A percentile compares a stretch with the other conserved stretches of the same genome.
Conservation (phyloP, 2,888 invertebrate genomes). For the Andrena minutula region DNA sequence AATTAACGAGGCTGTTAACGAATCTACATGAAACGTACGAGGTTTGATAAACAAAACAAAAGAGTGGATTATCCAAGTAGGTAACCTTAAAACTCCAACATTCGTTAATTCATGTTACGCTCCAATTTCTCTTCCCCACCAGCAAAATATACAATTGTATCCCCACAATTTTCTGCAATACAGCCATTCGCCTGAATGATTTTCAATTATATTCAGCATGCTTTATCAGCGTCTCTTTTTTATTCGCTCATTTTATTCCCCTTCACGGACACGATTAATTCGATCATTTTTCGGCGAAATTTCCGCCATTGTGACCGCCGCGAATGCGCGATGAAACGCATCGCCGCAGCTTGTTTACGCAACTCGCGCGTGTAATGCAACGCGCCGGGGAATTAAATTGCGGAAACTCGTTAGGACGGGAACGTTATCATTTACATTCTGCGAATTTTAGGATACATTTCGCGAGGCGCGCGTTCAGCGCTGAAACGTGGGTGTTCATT, state of each 20-base stretch:
- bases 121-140: too few relatives aligned
- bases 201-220: background rate
- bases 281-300: slow-evolving; percentile 15
- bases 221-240: background rate
- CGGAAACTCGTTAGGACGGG: slow-evolving; percentile 45
- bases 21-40: too few relatives aligned
- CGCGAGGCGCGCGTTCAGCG: slow-evolving; percentile 15
- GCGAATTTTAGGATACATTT: slow-evolving; percentile 37
- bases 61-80: too few relatives aligned
- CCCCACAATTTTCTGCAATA: too few relatives aligned
- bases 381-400: slow-evolving; percentile 46
- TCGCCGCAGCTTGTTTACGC: slow-evolving; percentile 29
- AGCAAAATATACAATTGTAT: too few relatives aligned
- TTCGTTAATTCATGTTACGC: too few relatives aligned
- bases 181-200: too few relatives aligned
- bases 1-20: too few relatives aligned
- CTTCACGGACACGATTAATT: slow-evolving; percentile 15
- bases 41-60: too few relatives aligned
- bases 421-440: slow-evolving; percentile 45
- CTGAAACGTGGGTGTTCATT: slow-evolving; percentile 32
- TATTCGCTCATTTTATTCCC: background rate
- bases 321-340: slow-evolving; percentile 33
- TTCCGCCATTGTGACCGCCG: background rate
- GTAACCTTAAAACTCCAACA: too few relatives aligned
- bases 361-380: slow-evolving; percentile 18